Base-by-base conservation (phyloP, 2,797 vertebrate genomes). In the Characodon lateralis region DNA sequence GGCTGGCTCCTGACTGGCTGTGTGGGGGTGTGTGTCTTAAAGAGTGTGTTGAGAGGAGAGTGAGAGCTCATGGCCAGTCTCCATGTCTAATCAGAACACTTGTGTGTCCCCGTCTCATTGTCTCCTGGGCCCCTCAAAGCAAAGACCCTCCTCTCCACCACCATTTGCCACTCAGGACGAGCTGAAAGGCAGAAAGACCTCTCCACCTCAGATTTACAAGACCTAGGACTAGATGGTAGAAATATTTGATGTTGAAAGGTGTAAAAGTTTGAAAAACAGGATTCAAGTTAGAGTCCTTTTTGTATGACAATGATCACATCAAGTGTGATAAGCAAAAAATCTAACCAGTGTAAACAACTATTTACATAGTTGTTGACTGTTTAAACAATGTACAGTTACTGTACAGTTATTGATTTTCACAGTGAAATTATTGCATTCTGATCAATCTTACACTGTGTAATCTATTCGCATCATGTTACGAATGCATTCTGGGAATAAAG, bases 1-100 rank as follows among this genome's bases (percentile, higher is more conserved):
- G 93, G 93, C 94, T 91, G 93, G 93, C 94, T 95, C 92, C 92
- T 83, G 85, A 81, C 89, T 92, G 94, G 90, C 88, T 89, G 89
- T 78, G 88, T 59, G 76, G 59, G 79, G 59, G 71, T 90, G 82
- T 90, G 89, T 92, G 92, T 94, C 89, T 91, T 91, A 89, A 66
- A 95, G 93, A 92, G 94, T 87, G 93, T 95, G 94, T 93, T 93
- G 93, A 95, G 93, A 94, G 90, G 88, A 89, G 82, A 89, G 88
- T 65, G 90, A 89, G 90, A 90, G 88, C 78, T 35, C 84, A 75
- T 83, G 88, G 86, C 22, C 24, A 88, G 90, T 92, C 89, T 93
- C 92, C 87, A 85, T 92, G 90, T 93, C 92, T 95, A 95, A 96
- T 96, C 95, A 93, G 86, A 94, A 87, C 93, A 94, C 95, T 95